Conservation (phyloP, 2,113 vertebrate species). For the Dipodomys ordii region DNA sequence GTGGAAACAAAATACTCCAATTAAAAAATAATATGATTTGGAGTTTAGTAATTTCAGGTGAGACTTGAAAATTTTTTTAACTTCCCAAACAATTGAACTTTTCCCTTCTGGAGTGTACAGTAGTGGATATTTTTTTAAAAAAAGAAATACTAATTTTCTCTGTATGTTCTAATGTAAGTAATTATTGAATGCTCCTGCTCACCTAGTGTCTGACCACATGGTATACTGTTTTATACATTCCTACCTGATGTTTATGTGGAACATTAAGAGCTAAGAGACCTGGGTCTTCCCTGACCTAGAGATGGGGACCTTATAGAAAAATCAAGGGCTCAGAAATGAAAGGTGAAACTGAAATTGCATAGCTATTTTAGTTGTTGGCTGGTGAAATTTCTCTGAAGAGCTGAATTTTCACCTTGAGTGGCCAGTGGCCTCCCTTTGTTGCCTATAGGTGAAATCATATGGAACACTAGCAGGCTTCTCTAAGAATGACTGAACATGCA, state of each 20-base stretch:
- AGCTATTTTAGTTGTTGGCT: not conserved
- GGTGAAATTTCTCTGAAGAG: not conserved
- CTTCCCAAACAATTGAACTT: not conserved
- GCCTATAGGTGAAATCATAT: not conserved
- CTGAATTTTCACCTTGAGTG: not conserved
- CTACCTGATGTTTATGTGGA: not conserved
- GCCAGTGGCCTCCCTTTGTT: not conserved
- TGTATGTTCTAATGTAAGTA: not conserved
- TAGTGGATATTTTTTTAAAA: not conserved
- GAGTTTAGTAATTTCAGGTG: not conserved
- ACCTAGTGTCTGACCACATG: not conserved
- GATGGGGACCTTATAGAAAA: not conserved
- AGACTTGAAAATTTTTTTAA: not conserved
- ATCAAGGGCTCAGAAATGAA: not conserved
- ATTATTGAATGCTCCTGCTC: not conserved
- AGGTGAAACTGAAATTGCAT: not conserved
- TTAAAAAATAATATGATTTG: not conserved
- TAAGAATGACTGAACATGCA: not conserved
- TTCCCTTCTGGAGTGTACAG: not conserved
- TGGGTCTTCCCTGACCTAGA: rapidly evolving
- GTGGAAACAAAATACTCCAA: too few relatives aligned
- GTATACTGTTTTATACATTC: not conserved
- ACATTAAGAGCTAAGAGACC: not conserved
- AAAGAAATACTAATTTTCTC: not conserved
- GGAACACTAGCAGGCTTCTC: not conserved